Evolutionary conservation across 2,113 vertebrate species (phyloP).

Genomic region (Mesoclemmys tuberculata): DNA sequence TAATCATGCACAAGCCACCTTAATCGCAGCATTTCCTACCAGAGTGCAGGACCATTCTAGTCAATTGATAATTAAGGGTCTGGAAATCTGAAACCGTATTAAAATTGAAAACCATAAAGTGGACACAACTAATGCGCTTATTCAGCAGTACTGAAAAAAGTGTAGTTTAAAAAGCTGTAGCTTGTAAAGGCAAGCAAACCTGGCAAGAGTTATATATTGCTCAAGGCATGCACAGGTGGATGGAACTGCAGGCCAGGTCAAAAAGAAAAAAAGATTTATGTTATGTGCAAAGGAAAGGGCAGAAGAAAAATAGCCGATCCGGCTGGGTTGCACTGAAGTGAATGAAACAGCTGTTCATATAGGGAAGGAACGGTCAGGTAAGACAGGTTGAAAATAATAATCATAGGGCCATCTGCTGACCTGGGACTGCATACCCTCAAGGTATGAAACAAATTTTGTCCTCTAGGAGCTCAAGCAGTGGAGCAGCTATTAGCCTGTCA

Average conservation of each 20-base stretch:
- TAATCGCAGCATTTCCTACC: not conserved
- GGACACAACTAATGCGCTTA: not conserved
- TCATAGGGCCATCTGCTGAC: conserved; percentile 98
- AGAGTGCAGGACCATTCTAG: not conserved
- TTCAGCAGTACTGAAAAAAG: conserved; percentile 50
- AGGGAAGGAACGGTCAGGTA: conserved; percentile 94
- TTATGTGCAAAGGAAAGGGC: conserved; percentile 90
- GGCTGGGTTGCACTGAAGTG: conserved; percentile 89
- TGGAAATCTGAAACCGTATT: not conserved
- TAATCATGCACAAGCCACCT: not conserved
- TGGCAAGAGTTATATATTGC: conserved; percentile 82
- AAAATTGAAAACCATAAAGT: not conserved
- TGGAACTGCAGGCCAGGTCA: conserved; percentile 91
- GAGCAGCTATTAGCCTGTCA: conserved; percentile 77
- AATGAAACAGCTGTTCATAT: conserved; percentile 96
- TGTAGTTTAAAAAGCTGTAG: conserved; percentile 72
- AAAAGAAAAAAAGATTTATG: conserved; percentile 91
- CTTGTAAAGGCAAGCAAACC: conserved; percentile 60
- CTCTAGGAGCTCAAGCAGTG: conserved; percentile 87
- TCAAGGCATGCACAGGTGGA: conserved; percentile 96
- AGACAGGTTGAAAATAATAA: conserved; percentile 93
- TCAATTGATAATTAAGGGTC: not conserved
- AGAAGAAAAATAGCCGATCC: conserved; percentile 93
- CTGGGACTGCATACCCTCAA: conserved; percentile 89
- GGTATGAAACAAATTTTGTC: conserved; percentile 88